Base-by-base conservation (phyloP, 2,113 vertebrate genomes). In the Triplophysa siluroides region DNA sequence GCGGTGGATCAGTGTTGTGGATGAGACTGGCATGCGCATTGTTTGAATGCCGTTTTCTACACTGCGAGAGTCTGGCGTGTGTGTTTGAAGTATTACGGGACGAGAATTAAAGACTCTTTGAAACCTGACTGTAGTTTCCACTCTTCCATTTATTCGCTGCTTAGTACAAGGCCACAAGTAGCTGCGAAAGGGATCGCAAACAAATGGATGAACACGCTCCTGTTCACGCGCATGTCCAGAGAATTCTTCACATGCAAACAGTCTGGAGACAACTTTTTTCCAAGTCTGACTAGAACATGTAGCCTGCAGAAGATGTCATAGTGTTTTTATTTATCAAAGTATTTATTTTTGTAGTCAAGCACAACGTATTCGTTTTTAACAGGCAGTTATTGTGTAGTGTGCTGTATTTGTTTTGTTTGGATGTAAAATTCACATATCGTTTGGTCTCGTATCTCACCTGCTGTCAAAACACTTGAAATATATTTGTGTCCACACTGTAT, bases 251-350 rank as follows among this genome's bases (percentile, higher is more conserved):
- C 79, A 52, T 64, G 79, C 64, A 84, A 84, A 79, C 77, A 47
- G 56, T 79, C 75, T 29, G 77, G 72, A 77, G 38, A 58, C 76
- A 70, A 79, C 60, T 47, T 60, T 63, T 71, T 29, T 23, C 29
- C 43, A 38, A 52, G 77, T 78, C 23, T 78, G 65, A 81, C 72
- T 60, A 74, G 33, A 86, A 84, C 83, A 91, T 90, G 91, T 89
- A 87, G 88, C 82, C 81, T 70, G 76, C 83, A 74, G 79, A 88
- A 85, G 71, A 92, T 90, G 90, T 82, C 89, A 82, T 89, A 87
- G 76, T 83, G 14, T 70, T 87, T 67, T 87, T 90, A 90, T 92
- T 92, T 92, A 94, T 79, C 79, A 21, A 52, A 29, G 84, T 84
- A 52, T 84, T 83, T 78, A 86, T 83, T 76, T 82, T 76, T 80